Evolutionary conservation across 2,888 invertebrate species (phyloP).

Genomic region (Dyspetes luteomarginatus): DNA sequence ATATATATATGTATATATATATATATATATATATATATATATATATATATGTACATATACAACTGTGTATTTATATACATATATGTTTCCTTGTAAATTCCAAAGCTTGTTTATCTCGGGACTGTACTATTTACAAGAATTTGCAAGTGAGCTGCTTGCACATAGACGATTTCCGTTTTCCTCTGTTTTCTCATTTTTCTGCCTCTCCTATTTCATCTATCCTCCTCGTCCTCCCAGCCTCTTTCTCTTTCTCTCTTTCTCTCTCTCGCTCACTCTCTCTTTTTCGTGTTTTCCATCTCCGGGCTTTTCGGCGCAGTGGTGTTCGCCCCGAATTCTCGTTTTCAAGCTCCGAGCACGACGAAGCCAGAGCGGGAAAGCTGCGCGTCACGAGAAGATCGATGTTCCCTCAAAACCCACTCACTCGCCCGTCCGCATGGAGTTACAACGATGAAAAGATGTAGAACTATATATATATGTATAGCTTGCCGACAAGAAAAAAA

Average conservation of each 20-base stretch:
- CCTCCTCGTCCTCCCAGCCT: background rate
- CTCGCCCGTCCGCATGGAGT: constrained; percentile 4
- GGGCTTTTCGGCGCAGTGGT: constrained; percentile 10
- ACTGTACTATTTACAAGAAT: constrained; percentile 63
- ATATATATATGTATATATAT: no score
- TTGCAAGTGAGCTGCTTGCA: constrained; percentile 60
- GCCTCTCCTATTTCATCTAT: constrained; percentile 12
- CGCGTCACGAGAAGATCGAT: constrained; percentile 45
- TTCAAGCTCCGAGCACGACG: constrained; percentile 16
- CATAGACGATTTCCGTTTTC: constrained; percentile 50
- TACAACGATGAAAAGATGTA: constrained; percentile 26
- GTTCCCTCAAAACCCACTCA: background rate
- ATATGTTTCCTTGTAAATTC: constrained; percentile 48
- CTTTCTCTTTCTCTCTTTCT: background rate
- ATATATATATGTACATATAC: no score
- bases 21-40: no score
- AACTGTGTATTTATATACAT: no score
- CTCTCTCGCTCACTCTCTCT: no score
- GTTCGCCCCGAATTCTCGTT: constrained; percentile 22
- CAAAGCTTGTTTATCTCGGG: constrained; percentile 56
- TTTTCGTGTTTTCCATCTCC: constrained; percentile 22
- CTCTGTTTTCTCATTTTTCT: constrained; percentile 35
- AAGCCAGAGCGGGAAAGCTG: constrained; percentile 17
- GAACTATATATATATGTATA: constrained; percentile 2
- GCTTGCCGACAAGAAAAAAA: background rate